These are phyloP conservation scores for Arctia plantaginis DNA, from an alignment of 2,888 invertebrate genomes.

Conservation along the genomic window DNA sequence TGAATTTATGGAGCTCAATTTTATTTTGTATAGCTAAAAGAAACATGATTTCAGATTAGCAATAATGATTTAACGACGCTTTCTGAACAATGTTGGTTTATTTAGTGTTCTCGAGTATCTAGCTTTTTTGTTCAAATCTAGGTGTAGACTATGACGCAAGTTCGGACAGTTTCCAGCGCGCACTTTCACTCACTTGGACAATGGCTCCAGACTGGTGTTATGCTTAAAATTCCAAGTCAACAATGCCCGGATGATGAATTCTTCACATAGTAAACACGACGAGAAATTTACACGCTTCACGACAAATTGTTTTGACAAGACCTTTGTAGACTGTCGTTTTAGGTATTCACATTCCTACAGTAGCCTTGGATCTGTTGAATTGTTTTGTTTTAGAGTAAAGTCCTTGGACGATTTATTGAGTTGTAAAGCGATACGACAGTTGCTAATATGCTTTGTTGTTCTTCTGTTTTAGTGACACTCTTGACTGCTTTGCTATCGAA, in stretches of 20 bases:
- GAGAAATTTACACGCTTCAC: slow-evolving; percentile 31
- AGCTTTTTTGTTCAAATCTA: slow-evolving; percentile 22
- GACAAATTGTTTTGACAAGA: slow-evolving; percentile 36
- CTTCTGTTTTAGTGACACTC: slow-evolving; percentile 14
- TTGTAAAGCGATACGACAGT: slow-evolving; percentile 19
- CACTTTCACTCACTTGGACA: slow-evolving; percentile 48
- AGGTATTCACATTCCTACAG: neutral
- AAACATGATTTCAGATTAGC: neutral
- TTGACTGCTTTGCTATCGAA: neutral
- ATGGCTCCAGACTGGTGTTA: slow-evolving; percentile 46
- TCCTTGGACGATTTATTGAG: slow-evolving; percentile 15
- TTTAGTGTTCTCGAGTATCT: neutral
- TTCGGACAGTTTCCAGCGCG: slow-evolving; percentile 30
- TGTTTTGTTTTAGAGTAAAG: slow-evolving; percentile 10
- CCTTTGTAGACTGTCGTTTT: slow-evolving; percentile 21
- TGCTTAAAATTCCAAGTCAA: slow-evolving; percentile 47
- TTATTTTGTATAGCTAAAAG: neutral
- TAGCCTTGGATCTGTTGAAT: slow-evolving; percentile 13
- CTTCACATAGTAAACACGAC: slow-evolving; percentile 40
- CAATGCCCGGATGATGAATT: slow-evolving; percentile 51
- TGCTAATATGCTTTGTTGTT: slow-evolving; percentile 14
- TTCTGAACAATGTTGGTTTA: neutral
- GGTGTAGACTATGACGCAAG: slow-evolving; percentile 46
- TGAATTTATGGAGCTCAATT: slow-evolving; percentile 7
- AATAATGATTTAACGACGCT: neutral